Percentiles rank a stretch among this genome's conserved stretches.
These are phyloP conservation scores for Pegoplata infirma DNA, from an alignment of 2,888 invertebrate species.

Conservation along the genomic window DNA sequence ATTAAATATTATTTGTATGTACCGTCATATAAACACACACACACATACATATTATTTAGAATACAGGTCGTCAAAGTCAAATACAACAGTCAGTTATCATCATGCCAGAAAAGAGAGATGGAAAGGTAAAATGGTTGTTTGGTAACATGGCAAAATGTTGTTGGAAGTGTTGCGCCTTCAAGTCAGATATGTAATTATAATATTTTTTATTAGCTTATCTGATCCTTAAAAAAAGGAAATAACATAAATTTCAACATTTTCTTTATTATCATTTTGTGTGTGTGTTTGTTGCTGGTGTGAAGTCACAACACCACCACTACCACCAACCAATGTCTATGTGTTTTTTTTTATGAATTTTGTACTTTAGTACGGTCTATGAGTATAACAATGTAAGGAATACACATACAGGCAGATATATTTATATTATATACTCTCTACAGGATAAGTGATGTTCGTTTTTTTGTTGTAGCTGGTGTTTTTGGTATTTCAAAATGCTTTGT, in stretches of 20 bases:
- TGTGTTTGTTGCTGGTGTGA: not conserved
- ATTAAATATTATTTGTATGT: constrained; percentile 42
- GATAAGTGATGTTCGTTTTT: constrained; percentile 57
- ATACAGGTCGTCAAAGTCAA: constrained; percentile 45
- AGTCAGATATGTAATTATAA: constrained; percentile 76
- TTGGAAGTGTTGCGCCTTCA: constrained; percentile 62
- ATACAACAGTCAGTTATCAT: constrained; percentile 29
- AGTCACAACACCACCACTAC: not conserved
- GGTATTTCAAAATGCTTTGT: constrained; percentile 11
- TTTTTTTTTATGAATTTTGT: constrained; percentile 40
- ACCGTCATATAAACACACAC: constrained; percentile 29
- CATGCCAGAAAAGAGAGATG: not conserved
- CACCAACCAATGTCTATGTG: not conserved
- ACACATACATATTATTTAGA: too few species aligned
- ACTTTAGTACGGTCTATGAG: constrained; percentile 27
- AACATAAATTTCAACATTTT: constrained; percentile 72
- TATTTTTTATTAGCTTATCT: constrained; percentile 78
- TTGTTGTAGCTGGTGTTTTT: constrained; percentile 37
- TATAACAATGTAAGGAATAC: too few species aligned
- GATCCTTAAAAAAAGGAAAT: constrained; percentile 74
- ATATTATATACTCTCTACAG: constrained; percentile 44
- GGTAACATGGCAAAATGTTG: constrained; percentile 40
- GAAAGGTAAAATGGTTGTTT: constrained; percentile 29
- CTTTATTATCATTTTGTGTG: constrained; percentile 20
- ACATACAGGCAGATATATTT: too few species aligned